Evolutionary conservation across 2,113 vertebrate species (phyloP).

Genomic region (Regulus satrapa): DNA sequence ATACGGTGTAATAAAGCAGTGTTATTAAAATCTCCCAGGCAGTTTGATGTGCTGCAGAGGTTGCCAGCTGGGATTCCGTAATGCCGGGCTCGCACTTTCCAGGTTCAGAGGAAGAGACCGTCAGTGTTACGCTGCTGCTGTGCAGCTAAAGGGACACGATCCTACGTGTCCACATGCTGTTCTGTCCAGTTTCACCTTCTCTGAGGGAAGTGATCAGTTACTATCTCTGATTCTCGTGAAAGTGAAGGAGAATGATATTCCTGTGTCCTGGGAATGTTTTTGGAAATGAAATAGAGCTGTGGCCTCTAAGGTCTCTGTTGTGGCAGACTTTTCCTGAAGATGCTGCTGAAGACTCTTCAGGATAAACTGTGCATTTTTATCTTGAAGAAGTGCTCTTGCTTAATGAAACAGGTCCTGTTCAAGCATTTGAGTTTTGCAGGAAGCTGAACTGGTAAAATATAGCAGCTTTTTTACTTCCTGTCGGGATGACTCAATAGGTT

Average conservation of each 20-base stretch:
- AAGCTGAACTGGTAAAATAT: not conserved
- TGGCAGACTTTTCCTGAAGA: not conserved
- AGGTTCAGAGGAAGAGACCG: not conserved
- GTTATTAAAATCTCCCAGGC: not conserved
- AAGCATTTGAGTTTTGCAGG: not conserved
- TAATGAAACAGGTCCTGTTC: not conserved
- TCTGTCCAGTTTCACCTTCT: not conserved
- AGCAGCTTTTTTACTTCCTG: not conserved
- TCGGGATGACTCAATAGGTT: not conserved
- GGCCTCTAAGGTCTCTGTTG: not conserved
- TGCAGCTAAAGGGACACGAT: not conserved
- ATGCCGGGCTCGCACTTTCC: not conserved
- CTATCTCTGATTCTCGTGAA: not conserved
- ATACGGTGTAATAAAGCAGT: not conserved
- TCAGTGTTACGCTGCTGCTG: not conserved
- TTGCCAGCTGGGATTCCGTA: not conserved
- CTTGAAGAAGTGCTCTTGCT: not conserved
- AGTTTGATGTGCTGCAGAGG: not conserved
- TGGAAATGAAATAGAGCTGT: not conserved
- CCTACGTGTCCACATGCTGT: rapidly evolving
- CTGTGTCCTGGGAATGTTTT: not conserved
- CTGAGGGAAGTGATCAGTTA: not conserved
- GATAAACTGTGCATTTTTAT: not conserved
- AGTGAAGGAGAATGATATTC: not conserved
- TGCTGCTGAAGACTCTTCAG: not conserved